Evolutionary conservation across 2,888 invertebrate genomes (phyloP).

Genomic region (Dicycla oo): DNA sequence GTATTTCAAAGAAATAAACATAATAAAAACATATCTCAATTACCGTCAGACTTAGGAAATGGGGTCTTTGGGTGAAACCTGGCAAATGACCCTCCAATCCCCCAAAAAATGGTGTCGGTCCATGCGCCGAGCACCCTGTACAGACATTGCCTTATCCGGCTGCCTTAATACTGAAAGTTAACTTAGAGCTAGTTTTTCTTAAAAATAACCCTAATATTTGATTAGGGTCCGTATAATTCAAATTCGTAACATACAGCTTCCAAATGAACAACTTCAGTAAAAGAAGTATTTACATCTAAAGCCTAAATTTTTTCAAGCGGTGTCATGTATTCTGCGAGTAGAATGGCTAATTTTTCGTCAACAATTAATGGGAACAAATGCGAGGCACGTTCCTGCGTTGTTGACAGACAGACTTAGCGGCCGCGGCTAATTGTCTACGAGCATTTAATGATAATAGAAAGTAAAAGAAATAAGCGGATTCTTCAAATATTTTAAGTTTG

Average conservation of each 20-base stretch:
- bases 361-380: slow-evolving; percentile 52
- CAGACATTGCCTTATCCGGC: neutral
- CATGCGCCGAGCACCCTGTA: no score
- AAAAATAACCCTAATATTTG: no score
- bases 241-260: neutral
- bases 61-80: no score
- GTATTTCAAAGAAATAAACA: no score
- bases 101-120: no score
- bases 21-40: no score
- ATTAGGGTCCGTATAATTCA: neutral
- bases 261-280: neutral
- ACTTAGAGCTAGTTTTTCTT: neutral
- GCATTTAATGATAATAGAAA: slow-evolving; percentile 37
- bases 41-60: no score
- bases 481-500: slow-evolving; percentile 24
- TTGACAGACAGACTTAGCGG: slow-evolving; percentile 54
- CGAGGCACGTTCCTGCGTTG: slow-evolving; percentile 55
- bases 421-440: slow-evolving; percentile 46
- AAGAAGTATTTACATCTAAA: neutral
- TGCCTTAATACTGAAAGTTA: neutral
- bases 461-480: slow-evolving; percentile 36
- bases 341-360: slow-evolving; percentile 51
- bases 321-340: slow-evolving; percentile 31
- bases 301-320: slow-evolving; percentile 10
- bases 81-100: no score